A percentile compares a stretch with the other conserved stretches of the same genome.
These are phyloP conservation scores for Pagrus major DNA, from an alignment of 2,113 vertebrate genomes.

Conservation along the genomic window DNA sequence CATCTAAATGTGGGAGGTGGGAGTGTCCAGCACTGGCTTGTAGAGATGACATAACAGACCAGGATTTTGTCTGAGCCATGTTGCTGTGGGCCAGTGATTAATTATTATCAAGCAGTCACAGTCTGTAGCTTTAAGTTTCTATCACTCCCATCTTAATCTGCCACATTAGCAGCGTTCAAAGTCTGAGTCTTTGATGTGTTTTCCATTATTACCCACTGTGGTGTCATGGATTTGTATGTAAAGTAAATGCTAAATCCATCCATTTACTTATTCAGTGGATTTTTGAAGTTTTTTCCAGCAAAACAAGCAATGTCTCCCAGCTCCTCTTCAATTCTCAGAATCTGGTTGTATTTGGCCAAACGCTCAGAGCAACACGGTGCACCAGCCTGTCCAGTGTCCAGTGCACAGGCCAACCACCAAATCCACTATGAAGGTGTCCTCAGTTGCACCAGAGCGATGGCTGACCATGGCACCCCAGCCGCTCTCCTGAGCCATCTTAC, in stretches of 20 bases:
- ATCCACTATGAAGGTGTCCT: slow-evolving; percentile 97
- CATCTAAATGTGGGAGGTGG: slow-evolving; percentile 1
- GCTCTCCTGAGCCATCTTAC: slow-evolving; percentile 94
- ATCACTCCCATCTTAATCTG: slow-evolving; percentile 40
- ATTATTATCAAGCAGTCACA: slow-evolving; percentile 45
- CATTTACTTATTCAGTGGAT: slow-evolving; percentile 83
- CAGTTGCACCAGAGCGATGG: slow-evolving; percentile 96
- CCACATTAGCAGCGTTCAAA: background rate
- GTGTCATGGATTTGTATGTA: background rate
- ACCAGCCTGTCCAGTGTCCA: slow-evolving; percentile 88
- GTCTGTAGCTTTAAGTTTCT: slow-evolving; percentile 46
- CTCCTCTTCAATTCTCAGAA: slow-evolving; percentile 95
- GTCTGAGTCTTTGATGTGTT: background rate
- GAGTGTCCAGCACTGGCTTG: slow-evolving; percentile 5
- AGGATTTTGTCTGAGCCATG: slow-evolving; percentile 57
- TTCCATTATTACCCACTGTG: background rate
- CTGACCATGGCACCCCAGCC: slow-evolving; percentile 99
- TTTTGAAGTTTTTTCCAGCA: slow-evolving; percentile 94
- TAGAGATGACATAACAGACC: slow-evolving; percentile 53
- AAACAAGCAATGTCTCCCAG: slow-evolving; percentile 93
- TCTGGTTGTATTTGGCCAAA: slow-evolving; percentile 86
- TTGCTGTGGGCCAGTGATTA: slow-evolving; percentile 41
- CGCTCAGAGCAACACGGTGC: slow-evolving; percentile 85
- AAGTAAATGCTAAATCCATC: background rate
- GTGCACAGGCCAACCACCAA: slow-evolving; percentile 96